A percentile compares a stretch with the other conserved stretches of the same genome.
Evolutionary conservation across 1,140 invertebrate species (phyloP).

Genomic region (Hycleus cichorii): DNA sequence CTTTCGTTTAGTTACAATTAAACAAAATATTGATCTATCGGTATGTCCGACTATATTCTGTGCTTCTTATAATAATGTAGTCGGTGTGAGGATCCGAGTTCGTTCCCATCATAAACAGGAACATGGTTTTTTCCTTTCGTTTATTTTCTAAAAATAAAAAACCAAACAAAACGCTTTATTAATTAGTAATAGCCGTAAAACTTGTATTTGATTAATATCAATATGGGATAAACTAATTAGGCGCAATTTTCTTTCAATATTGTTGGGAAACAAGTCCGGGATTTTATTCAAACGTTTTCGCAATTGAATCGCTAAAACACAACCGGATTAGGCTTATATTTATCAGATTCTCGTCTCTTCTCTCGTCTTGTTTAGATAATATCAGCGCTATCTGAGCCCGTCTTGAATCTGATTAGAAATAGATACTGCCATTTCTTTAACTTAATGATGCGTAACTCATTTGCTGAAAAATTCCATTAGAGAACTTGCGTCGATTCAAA

Average conservation of each 20-base stretch:
- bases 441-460: constrained; percentile 21
- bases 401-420: constrained; percentile 18
- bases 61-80: constrained; percentile 22
- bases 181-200: not conserved
- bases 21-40: not conserved
- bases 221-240: not conserved
- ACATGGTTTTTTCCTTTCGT: not conserved
- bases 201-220: not conserved
- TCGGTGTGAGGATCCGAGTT: constrained; percentile 2
- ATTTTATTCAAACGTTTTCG: not conserved
- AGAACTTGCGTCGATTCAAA: not conserved
- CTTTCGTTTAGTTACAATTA: not conserved
- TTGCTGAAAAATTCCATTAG: not conserved
- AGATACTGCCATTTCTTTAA: constrained; percentile 26
- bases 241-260: not conserved
- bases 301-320: not conserved
- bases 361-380: constrained; percentile 18
- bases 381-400: constrained; percentile 16
- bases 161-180: not conserved
- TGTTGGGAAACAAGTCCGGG: not conserved
- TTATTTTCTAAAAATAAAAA: not conserved
- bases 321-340: constrained; percentile 4
- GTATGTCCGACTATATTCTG: constrained; percentile 3
- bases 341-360: constrained; percentile 14
- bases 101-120: not conserved